phyloP scores from a whole-genome alignment of 2,113 vertebrate species.

The Phaetusa simplex region DNA sequence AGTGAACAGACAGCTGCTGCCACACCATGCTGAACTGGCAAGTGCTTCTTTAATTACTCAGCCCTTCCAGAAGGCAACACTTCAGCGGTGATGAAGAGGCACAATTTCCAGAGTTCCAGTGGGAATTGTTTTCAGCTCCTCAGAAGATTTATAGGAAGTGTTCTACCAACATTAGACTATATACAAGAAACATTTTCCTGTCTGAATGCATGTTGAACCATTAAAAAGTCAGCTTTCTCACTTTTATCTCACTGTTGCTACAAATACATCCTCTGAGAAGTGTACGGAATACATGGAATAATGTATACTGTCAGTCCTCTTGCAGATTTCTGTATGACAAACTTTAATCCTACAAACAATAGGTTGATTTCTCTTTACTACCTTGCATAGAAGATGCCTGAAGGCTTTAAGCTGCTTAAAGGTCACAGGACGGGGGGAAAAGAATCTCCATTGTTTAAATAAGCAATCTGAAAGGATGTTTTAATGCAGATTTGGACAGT shows the following conservation, averaged over 20 bases:
- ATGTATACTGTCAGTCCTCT: background rate
- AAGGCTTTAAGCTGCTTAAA: background rate
- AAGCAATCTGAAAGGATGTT: background rate
- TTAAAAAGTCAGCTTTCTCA: background rate
- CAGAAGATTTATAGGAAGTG: background rate
- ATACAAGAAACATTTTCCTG: background rate
- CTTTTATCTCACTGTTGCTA: background rate
- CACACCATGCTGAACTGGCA: background rate
- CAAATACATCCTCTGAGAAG: background rate
- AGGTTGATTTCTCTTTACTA: background rate
- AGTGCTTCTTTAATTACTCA: slow-evolving; percentile 45
- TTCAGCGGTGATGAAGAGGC: slow-evolving; percentile 26
- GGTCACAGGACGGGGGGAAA: accelerated
- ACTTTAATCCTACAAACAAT: background rate
- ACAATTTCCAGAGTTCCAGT: background rate
- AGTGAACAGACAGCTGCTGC: slow-evolving; percentile 39
- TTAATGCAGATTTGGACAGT: background rate
- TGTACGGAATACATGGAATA: background rate
- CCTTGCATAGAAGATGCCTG: background rate
- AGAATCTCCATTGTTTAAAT: background rate
- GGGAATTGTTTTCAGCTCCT: background rate
- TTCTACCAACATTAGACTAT: background rate
- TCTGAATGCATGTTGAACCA: background rate
- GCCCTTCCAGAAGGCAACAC: slow-evolving; percentile 24
- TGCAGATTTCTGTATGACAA: background rate